Percentiles rank a stretch among this genome's conserved stretches.
phyloP scores from a whole-genome alignment of 2,888 invertebrate genomes.

The Hydriomena furcata region DNA sequence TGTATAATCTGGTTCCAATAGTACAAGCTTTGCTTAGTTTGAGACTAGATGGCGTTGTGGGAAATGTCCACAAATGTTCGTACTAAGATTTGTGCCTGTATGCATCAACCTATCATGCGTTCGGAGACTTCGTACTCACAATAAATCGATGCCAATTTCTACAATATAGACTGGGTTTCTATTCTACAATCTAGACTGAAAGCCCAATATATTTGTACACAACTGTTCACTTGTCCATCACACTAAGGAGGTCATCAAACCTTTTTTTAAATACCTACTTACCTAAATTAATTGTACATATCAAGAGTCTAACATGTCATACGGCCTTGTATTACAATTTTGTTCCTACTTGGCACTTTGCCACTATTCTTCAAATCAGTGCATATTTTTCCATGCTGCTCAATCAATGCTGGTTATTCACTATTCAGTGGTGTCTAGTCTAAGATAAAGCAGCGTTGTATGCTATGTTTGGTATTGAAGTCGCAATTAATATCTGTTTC shows the following conservation, averaged over 20 bases:
- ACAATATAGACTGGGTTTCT: no score
- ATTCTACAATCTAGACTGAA: neutral
- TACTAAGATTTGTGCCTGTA: no score
- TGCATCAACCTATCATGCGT: no score
- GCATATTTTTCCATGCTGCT: constrained; percentile 6
- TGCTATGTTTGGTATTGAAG: constrained; percentile 17
- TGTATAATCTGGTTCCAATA: no score
- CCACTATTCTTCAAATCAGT: constrained; percentile 42
- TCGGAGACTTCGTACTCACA: no score
- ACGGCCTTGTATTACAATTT: constrained; percentile 49
- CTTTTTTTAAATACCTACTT: constrained; percentile 7
- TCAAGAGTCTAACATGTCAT: constrained; percentile 27
- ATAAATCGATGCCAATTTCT: no score
- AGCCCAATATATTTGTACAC: no score
- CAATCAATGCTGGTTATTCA: constrained; percentile 30
- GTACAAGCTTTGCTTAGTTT: no score
- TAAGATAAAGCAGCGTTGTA: constrained; percentile 15
- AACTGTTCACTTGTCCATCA: constrained; percentile 2
- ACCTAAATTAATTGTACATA: constrained; percentile 16
- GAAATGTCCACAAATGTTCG: no score
- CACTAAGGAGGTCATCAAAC: constrained; percentile 16
- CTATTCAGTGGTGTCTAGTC: neutral
- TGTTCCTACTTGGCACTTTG: constrained; percentile 66
- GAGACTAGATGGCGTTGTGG: no score
- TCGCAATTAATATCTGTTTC: constrained; percentile 38